phyloP scores from a whole-genome alignment of 2,888 invertebrate genomes.

The Polyploca ridens region DNA sequence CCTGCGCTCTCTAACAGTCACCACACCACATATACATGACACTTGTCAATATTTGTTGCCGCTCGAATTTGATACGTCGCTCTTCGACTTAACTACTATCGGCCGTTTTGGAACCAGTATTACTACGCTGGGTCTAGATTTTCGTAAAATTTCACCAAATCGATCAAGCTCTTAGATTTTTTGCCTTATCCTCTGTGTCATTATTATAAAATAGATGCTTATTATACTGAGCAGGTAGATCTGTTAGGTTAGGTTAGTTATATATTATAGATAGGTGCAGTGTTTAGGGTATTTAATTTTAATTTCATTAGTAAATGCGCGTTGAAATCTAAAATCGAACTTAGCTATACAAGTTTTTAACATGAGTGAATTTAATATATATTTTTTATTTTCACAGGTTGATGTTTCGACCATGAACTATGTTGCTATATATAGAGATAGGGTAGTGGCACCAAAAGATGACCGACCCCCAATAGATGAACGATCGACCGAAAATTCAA shows the following conservation, averaged over 20 bases:
- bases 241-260: slow-evolving; percentile 13
- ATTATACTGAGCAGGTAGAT: too few relatives aligned
- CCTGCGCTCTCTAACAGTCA: slow-evolving; percentile 33
- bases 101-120: slow-evolving; percentile 43
- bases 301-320: too few relatives aligned
- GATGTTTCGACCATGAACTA: too few relatives aligned
- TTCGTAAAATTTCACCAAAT: slow-evolving; percentile 45
- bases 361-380: too few relatives aligned
- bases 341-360: too few relatives aligned
- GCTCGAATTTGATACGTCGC: slow-evolving; percentile 39
- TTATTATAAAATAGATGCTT: background rate
- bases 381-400: too few relatives aligned
- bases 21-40: slow-evolving; percentile 27
- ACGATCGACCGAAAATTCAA: too few relatives aligned
- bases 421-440: too few relatives aligned
- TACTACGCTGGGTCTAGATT: slow-evolving; percentile 34
- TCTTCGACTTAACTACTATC: slow-evolving; percentile 28
- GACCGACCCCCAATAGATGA: too few relatives aligned
- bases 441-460: too few relatives aligned
- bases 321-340: too few relatives aligned
- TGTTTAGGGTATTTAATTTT: too few relatives aligned
- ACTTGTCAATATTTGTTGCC: slow-evolving; percentile 39
- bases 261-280: background rate
- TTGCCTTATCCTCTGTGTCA: slow-evolving; percentile 14
- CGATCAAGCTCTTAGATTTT: slow-evolving; percentile 24